Evolutionary conservation across 2,888 invertebrate species (phyloP).

Genomic region (Autographa pulchrina): DNA sequence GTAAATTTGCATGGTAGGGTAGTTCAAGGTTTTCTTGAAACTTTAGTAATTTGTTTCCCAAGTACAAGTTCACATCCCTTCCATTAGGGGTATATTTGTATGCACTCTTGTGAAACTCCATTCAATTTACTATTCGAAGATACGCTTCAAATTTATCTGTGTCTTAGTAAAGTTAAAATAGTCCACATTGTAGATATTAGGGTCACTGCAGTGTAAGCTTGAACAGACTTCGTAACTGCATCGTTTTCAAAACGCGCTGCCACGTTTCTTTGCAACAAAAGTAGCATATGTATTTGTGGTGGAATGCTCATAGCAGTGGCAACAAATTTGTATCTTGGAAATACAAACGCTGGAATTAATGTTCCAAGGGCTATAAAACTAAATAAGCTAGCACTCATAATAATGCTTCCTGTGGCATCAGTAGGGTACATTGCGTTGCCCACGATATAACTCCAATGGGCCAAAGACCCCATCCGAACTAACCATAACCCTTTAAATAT

Average conservation of each 20-base stretch:
- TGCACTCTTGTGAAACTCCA: neutral
- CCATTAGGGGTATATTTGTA: neutral
- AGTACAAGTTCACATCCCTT: neutral
- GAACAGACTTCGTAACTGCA: slow-evolving; percentile 63
- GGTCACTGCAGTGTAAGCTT: slow-evolving; percentile 67
- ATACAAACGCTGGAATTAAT: slow-evolving; percentile 67
- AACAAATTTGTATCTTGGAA: slow-evolving; percentile 67
- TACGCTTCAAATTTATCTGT: neutral
- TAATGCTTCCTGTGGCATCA: slow-evolving; percentile 56
- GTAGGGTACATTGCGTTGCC: slow-evolving; percentile 67
- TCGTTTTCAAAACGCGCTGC: slow-evolving; percentile 60
- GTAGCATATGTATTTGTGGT: slow-evolving; percentile 75
- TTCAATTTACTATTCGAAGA: neutral
- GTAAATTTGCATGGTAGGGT: neutral
- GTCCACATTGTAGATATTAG: slow-evolving; percentile 71
- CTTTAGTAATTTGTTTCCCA: too few species aligned
- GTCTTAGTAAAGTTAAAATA: slow-evolving; percentile 54
- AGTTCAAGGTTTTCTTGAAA: too few species aligned
- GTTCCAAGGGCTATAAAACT: slow-evolving; percentile 65
- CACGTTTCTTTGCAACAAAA: slow-evolving; percentile 67
- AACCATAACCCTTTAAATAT: slow-evolving; percentile 67
- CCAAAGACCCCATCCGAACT: slow-evolving; percentile 69
- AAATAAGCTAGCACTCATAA: slow-evolving; percentile 65
- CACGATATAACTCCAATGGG: slow-evolving; percentile 77
- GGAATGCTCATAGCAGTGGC: slow-evolving; percentile 72